Conservation (phyloP, 2,113 vertebrate species). For the Thamnaconus septentrionalis region DNA sequence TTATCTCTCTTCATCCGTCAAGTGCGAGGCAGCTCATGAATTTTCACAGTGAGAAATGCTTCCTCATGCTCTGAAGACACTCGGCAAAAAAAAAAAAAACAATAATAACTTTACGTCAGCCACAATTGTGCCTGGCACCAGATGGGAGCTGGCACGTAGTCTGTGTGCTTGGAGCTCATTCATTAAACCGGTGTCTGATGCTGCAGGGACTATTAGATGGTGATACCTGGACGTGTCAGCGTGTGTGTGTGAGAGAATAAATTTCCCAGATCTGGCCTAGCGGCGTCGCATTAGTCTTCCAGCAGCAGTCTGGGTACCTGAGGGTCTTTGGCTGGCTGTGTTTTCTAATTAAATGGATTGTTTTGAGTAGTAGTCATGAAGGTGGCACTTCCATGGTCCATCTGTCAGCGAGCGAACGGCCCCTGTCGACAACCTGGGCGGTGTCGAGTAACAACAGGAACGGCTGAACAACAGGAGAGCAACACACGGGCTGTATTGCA, state of each 20-base stretch:
- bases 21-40: conserved; percentile 44
- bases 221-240: too few species aligned
- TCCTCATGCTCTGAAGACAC: conserved; percentile 15
- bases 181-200: conserved; percentile 36
- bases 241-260: too few species aligned
- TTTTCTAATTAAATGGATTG: conserved; percentile 61
- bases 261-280: too few species aligned
- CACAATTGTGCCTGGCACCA: conserved; percentile 20
- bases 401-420: conserved; percentile 47
- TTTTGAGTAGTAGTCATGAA: conserved; percentile 33
- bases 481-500: conserved; percentile 31
- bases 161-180: conserved; percentile 46
- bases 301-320: conserved; percentile 13
- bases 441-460: conserved; percentile 44
- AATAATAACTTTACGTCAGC: conserved; percentile 25
- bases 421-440: conserved; percentile 22
- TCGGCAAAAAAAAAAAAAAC: conserved; percentile 4
- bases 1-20: conserved; percentile 24
- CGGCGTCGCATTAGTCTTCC: too few species aligned
- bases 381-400: conserved; percentile 41
- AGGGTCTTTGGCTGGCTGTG: conserved; percentile 18
- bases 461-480: conserved; percentile 28
- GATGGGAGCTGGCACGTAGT: conserved; percentile 35
- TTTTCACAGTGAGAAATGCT: conserved; percentile 26
- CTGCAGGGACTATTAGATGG: conserved; percentile 19